Conservation (phyloP, 2,797 vertebrate species). For the Oreonectes daqikongensis region DNA sequence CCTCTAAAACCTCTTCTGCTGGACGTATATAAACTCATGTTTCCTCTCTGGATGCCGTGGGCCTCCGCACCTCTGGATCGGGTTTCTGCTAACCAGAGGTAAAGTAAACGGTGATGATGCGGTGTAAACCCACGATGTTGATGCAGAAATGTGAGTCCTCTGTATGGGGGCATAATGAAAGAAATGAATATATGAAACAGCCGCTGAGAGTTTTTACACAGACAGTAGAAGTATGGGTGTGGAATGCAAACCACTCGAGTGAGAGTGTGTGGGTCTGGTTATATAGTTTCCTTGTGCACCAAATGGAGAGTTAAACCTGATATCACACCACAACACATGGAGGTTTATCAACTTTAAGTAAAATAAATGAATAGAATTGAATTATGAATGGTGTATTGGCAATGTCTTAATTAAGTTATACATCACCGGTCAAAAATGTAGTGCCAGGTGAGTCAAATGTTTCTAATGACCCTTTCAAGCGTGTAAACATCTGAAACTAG, state of each 20-base stretch:
- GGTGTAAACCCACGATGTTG: conserved; percentile 52
- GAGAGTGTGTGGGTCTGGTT: background rate
- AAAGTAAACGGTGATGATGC: conserved; percentile 48
- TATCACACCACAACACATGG: background rate
- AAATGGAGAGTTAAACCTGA: background rate
- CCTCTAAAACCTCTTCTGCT: conserved; percentile 27
- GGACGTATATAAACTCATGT: conserved; percentile 47
- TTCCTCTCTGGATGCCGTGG: conserved; percentile 24
- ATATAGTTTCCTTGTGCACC: background rate
- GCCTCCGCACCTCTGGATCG: conserved; percentile 36
- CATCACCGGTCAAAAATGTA: too few relatives aligned
- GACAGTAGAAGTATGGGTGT: background rate
- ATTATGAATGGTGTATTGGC: too few relatives aligned
- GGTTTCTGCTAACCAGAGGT: conserved; percentile 56
- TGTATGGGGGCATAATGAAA: conserved; percentile 25
- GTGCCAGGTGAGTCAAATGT: too few relatives aligned
- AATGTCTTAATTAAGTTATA: too few relatives aligned
- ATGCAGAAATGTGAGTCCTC: conserved; percentile 51
- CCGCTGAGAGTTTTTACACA: background rate
- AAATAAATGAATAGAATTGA: too few relatives aligned
- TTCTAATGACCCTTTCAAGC: too few relatives aligned
- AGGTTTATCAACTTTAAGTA: too few relatives aligned
- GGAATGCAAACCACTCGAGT: background rate
- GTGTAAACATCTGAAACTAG: too few relatives aligned
- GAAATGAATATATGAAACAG: conserved; percentile 23